Base-by-base conservation (phyloP, 2,797 vertebrate genomes). In the Anomalospiza imberbis region DNA sequence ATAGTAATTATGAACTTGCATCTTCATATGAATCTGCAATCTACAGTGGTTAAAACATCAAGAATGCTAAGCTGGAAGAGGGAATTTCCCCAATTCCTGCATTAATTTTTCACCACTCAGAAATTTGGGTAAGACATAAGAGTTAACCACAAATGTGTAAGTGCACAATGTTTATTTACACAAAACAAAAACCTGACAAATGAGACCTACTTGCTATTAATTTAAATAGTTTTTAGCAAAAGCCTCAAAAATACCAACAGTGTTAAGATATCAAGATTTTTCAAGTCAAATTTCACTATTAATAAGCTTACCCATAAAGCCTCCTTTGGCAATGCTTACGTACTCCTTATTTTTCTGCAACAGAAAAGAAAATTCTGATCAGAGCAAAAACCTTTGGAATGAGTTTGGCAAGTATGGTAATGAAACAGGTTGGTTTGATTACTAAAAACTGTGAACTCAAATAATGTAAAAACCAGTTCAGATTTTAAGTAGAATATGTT, bases 281-380 rank as follows among this genome's bases (percentile, higher is more conserved):
- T 91, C 36, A 91, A 82, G 42, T 5, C 17, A 42, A 96, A 95
- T 53, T 24, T 76, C 18, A 53, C 73, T 71, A 90, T 80, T 79
- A 94, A 78, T 73, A 89, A 80, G 92, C 98, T 99, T 97, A 99
- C 99, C 99, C 99, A 99, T 99, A 96, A 99, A 99, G 72, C 99
- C 99, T 93, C 99, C 99, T 98, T 99, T 99, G 83, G 99, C 99
- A 91, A 99, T 99, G 98, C 99, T 99, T 96, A 99, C 99, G 20
- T 99, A 99, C 92, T 99, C 99, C 98, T 99, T 99, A 97, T 98
- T 99, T 99, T 99, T 99, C 99, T 99, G 98, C 58, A 98, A 98
- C 17, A 95, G 83, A 97, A 96, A 88, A 85, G 34, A 92, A 53
- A 93, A n/a, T 78, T 83, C 62, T 62, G 25, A 22, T 88, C 51